These are phyloP conservation scores for Agonopterix heracliana DNA, from an alignment of 2,888 invertebrate genomes.

Conservation along the genomic window DNA sequence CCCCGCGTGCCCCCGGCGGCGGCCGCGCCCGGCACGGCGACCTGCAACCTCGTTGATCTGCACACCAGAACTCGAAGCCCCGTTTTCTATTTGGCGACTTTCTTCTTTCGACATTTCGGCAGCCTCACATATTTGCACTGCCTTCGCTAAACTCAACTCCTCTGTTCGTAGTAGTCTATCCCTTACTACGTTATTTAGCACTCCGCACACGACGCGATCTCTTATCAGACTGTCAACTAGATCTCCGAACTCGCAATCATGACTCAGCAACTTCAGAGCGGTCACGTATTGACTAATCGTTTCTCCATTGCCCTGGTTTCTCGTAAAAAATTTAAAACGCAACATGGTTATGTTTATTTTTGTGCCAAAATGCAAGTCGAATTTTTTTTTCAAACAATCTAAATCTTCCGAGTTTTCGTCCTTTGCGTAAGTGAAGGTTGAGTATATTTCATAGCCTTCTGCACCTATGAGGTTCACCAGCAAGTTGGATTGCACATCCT, in stretches of 20 bases:
- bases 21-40: too few species aligned
- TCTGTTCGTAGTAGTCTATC: slow-evolving; percentile 10
- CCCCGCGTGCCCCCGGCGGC: too few species aligned
- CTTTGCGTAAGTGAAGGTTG: too few species aligned
- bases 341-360: slow-evolving; percentile 6
- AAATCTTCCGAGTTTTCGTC: too few species aligned
- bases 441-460: too few species aligned
- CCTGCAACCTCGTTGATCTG: too few species aligned
- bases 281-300: slow-evolving; percentile 4
- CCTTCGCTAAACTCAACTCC: slow-evolving; percentile 4
- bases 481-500: too few species aligned
- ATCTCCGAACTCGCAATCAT: background rate
- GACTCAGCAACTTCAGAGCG: background rate
- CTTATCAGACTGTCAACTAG: background rate
- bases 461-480: too few species aligned
- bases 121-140: slow-evolving; percentile 9
- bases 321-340: background rate
- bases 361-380: background rate
- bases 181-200: background rate
- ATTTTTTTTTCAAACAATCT: too few species aligned
- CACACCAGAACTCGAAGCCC: too few species aligned
- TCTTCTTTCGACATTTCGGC: too few species aligned
- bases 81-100: too few species aligned
- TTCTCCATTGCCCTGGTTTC: slow-evolving; percentile 2
- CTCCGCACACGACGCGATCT: slow-evolving; percentile 6